phyloP scores from a whole-genome alignment of 2,888 invertebrate species.

The Clivina fossor region DNA sequence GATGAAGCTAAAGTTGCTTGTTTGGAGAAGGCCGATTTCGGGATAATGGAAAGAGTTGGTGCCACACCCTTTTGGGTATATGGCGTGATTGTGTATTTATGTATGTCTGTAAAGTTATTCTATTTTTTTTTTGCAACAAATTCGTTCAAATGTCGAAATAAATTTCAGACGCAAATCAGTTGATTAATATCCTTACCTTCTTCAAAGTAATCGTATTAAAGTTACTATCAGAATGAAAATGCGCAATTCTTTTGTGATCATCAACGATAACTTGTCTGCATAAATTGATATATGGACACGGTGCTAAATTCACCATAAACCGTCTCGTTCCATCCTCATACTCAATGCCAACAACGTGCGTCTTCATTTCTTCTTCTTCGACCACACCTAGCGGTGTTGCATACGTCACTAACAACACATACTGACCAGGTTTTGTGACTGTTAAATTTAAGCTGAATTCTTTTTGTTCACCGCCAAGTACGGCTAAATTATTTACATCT shows the following conservation, averaged over 20 bases:
- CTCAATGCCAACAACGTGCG: constrained; percentile 1
- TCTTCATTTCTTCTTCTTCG: constrained; percentile 18
- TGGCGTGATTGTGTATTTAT: too few relatives aligned
- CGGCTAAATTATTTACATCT: constrained; percentile 57
- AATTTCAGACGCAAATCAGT: too few relatives aligned
- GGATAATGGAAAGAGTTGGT: too few relatives aligned
- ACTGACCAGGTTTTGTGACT: constrained; percentile 74
- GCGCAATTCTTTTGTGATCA: constrained; percentile 68
- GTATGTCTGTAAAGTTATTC: too few relatives aligned
- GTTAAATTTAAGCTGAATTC: constrained; percentile 62
- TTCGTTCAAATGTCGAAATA: too few relatives aligned
- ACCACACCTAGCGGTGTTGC: constrained; percentile 64
- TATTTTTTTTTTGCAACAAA: too few relatives aligned
- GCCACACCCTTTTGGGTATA: too few relatives aligned
- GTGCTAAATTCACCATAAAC: constrained; percentile 58
- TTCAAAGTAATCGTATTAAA: constrained; percentile 67
- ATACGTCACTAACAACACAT: constrained; percentile 84
- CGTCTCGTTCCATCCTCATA: constrained; percentile 9
- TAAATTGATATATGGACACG: constrained; percentile 78
- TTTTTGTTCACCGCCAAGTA: constrained; percentile 68
- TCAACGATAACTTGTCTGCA: constrained; percentile 85
- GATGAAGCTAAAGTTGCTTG: too few relatives aligned
- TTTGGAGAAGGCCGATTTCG: too few relatives aligned
- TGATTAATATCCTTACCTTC: constrained; percentile 58
- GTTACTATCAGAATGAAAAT: constrained; percentile 71